Conservation (phyloP, 2,113 vertebrate species). For the Saccopteryx bilineata region DNA sequence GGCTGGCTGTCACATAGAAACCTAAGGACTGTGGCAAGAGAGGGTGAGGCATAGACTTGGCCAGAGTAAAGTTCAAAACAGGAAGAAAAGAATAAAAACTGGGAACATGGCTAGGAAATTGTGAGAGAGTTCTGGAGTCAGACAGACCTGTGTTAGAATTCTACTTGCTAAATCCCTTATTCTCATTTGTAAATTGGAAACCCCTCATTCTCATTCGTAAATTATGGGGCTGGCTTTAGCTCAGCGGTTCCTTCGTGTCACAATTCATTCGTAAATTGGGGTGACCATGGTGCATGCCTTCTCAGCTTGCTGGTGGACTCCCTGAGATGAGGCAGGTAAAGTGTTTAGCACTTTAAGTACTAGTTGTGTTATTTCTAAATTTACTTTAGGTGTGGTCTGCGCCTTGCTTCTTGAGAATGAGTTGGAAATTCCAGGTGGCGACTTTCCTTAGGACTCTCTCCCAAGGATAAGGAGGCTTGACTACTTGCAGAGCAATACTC, state of each 20-base stretch:
- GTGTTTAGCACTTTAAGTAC: background rate
- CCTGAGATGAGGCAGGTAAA: background rate
- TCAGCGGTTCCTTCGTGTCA: no score
- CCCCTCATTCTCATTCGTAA: background rate
- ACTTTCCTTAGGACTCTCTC: background rate
- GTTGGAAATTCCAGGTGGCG: background rate
- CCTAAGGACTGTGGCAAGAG: background rate
- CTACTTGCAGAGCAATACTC: background rate
- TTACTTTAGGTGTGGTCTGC: background rate
- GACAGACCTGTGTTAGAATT: background rate
- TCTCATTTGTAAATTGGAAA: background rate
- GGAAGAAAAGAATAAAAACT: background rate
- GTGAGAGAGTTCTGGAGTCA: background rate
- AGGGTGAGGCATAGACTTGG: background rate
- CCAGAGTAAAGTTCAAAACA: background rate
- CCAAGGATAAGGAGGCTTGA: background rate
- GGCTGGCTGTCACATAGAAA: background rate
- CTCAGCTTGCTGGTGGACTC: background rate
- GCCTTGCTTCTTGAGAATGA: background rate
- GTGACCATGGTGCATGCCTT: background rate
- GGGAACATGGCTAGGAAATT: background rate
- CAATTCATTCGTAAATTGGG: background rate
- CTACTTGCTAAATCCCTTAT: background rate
- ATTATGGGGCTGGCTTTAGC: no score
- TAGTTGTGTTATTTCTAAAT: conserved; percentile 13